Base-by-base conservation (phyloP, 2,888 invertebrate genomes). In the Philaethria dido region DNA sequence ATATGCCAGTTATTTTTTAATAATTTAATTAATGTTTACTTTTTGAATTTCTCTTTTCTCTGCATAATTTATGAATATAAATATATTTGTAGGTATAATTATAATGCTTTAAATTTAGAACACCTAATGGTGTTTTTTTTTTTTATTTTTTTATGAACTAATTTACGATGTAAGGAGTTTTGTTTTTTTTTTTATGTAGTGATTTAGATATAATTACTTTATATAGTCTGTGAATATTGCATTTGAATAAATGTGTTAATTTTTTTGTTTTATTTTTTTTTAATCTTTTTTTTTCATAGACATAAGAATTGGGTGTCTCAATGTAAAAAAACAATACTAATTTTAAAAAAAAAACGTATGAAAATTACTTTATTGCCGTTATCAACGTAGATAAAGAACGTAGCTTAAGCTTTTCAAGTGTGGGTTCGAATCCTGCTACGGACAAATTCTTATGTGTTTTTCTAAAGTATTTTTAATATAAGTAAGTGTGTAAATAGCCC, bases 201-300 rank as follows among this genome's bases (percentile, higher is more conserved):
- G 22, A 39, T 18, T 4, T 47, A 47, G 8, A 54, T 14, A 5
- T 42, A 42, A 55, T 9, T 6, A 4, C 14, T 1, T 50, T n/a
- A n/a, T 39, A 11, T 57, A 42, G 22, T 39, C 11, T 42, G 42
- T 55, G 20, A 55, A 57, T 57, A 25, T 39, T 57, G 57, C 57
- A 57, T 57, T 57, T 57, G 4, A 57, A 42, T 57, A 57, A 57
- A 20, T 55, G 42, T 57, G 25, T 42, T 55, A 39, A 55, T 55
- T 55, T 57, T n/a, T 63, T 54, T 33, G 62, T 54, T 63, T 33
- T 52, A 29, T 39, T 55, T 20, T 22, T 16, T 9, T 14, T 42
- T 39, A 0, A 14, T 42, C 18, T 20, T 18, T 13, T 36, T 11
- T 6, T 36, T 36, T 36, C 1, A 29, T 3, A 29, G 29, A 29